These are phyloP conservation scores for Bugulina stolonifera DNA, from an alignment of 2,888 invertebrate species.

Conservation along the genomic window DNA sequence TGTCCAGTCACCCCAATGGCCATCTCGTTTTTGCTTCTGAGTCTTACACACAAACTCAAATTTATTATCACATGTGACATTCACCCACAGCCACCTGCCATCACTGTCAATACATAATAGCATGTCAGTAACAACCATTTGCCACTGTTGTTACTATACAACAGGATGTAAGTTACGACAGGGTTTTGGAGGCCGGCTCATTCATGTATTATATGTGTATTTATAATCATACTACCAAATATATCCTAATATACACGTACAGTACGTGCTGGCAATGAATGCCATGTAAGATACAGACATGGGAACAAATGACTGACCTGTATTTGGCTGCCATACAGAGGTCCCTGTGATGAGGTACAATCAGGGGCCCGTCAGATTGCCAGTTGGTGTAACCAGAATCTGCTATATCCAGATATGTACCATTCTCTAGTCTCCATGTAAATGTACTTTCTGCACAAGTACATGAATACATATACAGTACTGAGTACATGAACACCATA, in stretches of 20 bases:
- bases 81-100: not conserved
- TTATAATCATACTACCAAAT: too few species aligned
- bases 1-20: constrained; percentile 1
- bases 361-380: not conserved
- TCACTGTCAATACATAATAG: not conserved
- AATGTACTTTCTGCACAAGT: not conserved
- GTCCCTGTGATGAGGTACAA: not conserved
- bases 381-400: constrained; percentile 3
- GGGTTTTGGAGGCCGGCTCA: too few species aligned
- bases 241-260: too few species aligned
- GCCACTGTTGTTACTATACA: too few species aligned
- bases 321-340: constrained; percentile 19
- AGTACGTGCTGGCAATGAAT: too few species aligned
- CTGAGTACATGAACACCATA: too few species aligned
- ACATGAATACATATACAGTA: not conserved
- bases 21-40: constrained; percentile 16
- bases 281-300: too few species aligned
- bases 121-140: not conserved
- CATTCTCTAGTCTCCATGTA: constrained; percentile 2
- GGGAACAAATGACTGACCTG: constrained; percentile 16
- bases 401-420: not conserved
- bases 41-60: constrained; percentile 26
- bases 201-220: too few species aligned
- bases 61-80: not conserved
- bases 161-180: too few species aligned